Evolutionary conservation across 2,888 invertebrate species (phyloP), one percentile per base, ranked within the genome.

Genomic region (Heliconius sara): DNA sequence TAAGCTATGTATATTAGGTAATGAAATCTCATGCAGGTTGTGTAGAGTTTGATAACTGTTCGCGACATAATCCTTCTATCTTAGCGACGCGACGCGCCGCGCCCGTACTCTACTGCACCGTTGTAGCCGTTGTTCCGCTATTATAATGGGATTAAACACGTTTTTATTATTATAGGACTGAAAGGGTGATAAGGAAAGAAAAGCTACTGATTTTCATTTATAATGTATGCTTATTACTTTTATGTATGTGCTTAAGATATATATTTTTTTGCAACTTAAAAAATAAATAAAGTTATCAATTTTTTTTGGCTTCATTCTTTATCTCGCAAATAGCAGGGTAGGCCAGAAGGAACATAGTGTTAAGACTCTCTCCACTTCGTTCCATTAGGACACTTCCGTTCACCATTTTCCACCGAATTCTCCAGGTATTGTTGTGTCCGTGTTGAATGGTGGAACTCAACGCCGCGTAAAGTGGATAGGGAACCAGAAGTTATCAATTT

Each of bases 21-120:
- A 81, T 79, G 47, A 79, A 79, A 81, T 77, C 71, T 74, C 72
- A 57, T 57, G 60, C 65, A 76, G 79, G 73, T 66, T 27, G 77
- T 66, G 81, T 71, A 70, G 68, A 43, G 65, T 78, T 73, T 63
- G 78, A 79, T 81, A 77, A 75, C 79, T 70, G 27, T 47, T 27
- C 4, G 34, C 27, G 72, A 52, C 72, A 65, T 78, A 78, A 27
- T 27, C 27, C 27, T 27, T 27, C 27, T 27, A 27, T 27, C 27
- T 27, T 27, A 19, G 22, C 66, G 30, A 25, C 16, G 27, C 10
- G 30, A 30, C 27, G 34, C 43, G 63, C 63, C 43, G 43, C 12
- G 70, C 19, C 6, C 22, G 10, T 22, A n/a, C 57, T 9, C 10
- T 10, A 16, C 22, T 34, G 9, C 9, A 34, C 34, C 5, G 6